Base-by-base conservation (phyloP, 2,797 vertebrate genomes). In the Gymnothorax javanicus region DNA sequence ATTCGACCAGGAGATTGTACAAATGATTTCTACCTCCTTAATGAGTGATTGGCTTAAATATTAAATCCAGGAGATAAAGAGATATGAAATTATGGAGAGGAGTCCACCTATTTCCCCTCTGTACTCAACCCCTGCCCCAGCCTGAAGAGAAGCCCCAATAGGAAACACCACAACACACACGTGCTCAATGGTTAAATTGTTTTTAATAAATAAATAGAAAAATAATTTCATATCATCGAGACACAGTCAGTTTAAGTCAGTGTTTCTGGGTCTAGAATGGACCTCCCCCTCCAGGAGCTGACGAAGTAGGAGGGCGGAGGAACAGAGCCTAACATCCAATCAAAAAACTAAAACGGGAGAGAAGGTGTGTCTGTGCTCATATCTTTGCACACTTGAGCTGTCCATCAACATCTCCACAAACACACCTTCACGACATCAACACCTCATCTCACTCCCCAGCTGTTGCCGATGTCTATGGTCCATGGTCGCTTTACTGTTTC, bases 121-220 rank as follows among this genome's bases (percentile, higher is more conserved):
- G 60, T 20, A 4, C 60, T 62, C 60, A 62, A 13, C 69, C 25
- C n/a, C 11, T 3, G 33, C 25, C 27, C 27, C 25, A 3, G 25
- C 69, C 25, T 25, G 33, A 25, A 73, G 8, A 73, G 8, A 73
- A 6, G 43, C 69, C n/a, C 82, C 7, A n/a, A 58, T 56, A 54
- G 57, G 87, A 89, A 94, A 88, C 69, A 93, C 87, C 87, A 90
- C 59, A 87, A 83, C 7, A 59, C 56, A 91, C 59, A 89, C 62
- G 82, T 3, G 62, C 3, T 8, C 9, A 20, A 85, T 89, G 86
- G 91, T 94, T 94, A 90, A 94, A 92, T 91, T 75, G 2, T 69
- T 94, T 96, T 96, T 96, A 96, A 95, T 96, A 96, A 96, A 96
- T 96, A 96, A 96, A 96, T 95, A 95, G 91, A 96, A 95, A 96